Base-by-base conservation (phyloP, 2,113 vertebrate genomes). In the Trichomycterus rosablanca region DNA sequence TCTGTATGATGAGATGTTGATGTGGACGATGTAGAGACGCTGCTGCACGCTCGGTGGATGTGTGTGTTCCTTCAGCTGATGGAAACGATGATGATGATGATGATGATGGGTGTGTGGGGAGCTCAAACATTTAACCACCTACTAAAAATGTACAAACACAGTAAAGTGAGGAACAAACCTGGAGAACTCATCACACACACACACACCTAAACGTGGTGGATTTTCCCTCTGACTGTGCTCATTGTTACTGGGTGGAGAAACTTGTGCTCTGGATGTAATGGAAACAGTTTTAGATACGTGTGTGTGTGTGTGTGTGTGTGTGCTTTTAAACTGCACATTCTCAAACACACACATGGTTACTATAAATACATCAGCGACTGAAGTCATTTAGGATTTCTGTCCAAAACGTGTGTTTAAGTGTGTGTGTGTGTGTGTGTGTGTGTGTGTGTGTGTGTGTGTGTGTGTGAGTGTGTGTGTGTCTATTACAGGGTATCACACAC, bases 301-400 rank as follows among this genome's bases (percentile, higher is more conserved):
- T 61, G 48, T 53, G 43, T 50, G 52, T 42, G 30, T 35, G 50
- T 46, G 24, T 37, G 40, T 18, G 28, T 37, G 50, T 37, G 39
- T 39, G 53, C 43, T 59, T 23, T 68, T 67, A 73, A 79, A 78
- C 53, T 69, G 76, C 75, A 70, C 80, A 76, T 76, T 79, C 75
- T 66, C 76, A 63, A 48, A 35, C 71, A 66, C 43, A 72, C 78
- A 61, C 79, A 68, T 63, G 50, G 66, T 14, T 40, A 45, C 55
- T 83, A 85, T 83, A 82, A 80, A 75, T 81, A 86, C 70, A 53
- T 52, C 4, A 34, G 46, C 39, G 1, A 3, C 44, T 82, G 76
- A 82, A 43, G 65, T 83, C 75, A 82, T 61, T 35, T 19, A 68
- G 59, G 75, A 49, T 75, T 66, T 66, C 26, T 55, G 10, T 2